These are phyloP conservation scores for Cydia fagiglandana DNA, from an alignment of 1,140 invertebrate species.

Conservation along the genomic window DNA sequence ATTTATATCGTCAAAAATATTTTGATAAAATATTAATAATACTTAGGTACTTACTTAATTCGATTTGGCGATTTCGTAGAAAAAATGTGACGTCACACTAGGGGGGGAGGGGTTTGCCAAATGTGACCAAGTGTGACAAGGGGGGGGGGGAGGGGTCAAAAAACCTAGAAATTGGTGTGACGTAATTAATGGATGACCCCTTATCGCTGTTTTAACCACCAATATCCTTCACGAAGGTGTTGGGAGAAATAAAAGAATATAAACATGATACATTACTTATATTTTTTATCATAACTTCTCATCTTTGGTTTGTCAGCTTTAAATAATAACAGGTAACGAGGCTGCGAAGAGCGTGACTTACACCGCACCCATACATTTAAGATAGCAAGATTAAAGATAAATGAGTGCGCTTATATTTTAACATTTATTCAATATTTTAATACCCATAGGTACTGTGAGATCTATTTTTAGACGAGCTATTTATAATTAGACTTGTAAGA, in stretches of 20 bases:
- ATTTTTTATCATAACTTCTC: constrained; percentile 25
- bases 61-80: too few species aligned
- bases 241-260: constrained; percentile 11
- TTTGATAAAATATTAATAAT: too few species aligned
- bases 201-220: not conserved
- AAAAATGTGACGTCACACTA: too few species aligned
- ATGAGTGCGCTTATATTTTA: constrained; percentile 19
- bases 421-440: constrained; percentile 6
- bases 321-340: constrained; percentile 28
- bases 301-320: constrained; percentile 3
- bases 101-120: too few species aligned
- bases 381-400: constrained; percentile 3
- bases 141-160: too few species aligned
- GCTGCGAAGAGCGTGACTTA: constrained; percentile 8
- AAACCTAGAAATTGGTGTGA: too few species aligned
- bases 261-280: constrained; percentile 29
- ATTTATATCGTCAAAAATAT: too few species aligned
- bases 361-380: not conserved
- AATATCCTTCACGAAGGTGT: constrained; percentile 10
- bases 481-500: not conserved
- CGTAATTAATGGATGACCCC: too few species aligned
- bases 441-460: not conserved
- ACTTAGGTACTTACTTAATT: too few species aligned
- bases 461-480: not conserved
- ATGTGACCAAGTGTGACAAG: too few species aligned